phyloP scores from a whole-genome alignment of 2,113 vertebrate species.

The Mustela nigripes region DNA sequence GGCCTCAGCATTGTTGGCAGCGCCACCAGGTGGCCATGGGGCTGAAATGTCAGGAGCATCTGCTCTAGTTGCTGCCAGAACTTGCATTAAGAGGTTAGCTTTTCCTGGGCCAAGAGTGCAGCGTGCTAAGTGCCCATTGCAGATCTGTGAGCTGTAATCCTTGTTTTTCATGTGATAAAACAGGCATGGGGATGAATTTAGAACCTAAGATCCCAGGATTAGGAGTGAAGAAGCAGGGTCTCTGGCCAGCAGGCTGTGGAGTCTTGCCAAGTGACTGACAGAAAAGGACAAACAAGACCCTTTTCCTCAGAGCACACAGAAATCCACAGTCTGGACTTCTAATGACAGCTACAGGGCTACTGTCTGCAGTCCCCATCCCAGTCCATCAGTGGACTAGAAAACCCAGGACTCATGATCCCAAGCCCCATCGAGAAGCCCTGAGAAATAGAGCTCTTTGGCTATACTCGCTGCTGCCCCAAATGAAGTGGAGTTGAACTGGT shows the following conservation, averaged over 20 bases:
- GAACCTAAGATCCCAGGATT: neutral
- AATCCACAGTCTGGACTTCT: neutral
- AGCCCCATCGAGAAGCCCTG: neutral
- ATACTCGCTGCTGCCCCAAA: neutral
- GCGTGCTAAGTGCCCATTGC: rapidly evolving
- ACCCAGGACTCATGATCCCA: too few species aligned
- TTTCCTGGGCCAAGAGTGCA: neutral
- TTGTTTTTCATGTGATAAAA: neutral
- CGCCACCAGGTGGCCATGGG: neutral
- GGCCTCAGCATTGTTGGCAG: neutral
- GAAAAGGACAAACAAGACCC: too few species aligned
- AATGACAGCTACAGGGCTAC: neutral
- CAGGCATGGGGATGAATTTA: neutral
- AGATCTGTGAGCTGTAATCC: rapidly evolving
- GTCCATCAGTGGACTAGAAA: neutral
- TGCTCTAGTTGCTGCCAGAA: neutral
- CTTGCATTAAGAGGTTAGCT: neutral
- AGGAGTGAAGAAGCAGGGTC: neutral
- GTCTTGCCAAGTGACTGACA: neutral
- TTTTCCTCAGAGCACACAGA: neutral
- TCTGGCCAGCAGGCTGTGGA: neutral
- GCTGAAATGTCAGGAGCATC: neutral
- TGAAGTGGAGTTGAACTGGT: neutral
- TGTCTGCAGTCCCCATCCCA: neutral
- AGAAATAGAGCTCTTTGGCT: neutral